Conservation (phyloP, 2,113 vertebrate species). For the Ophthalmolycus amberensis region DNA sequence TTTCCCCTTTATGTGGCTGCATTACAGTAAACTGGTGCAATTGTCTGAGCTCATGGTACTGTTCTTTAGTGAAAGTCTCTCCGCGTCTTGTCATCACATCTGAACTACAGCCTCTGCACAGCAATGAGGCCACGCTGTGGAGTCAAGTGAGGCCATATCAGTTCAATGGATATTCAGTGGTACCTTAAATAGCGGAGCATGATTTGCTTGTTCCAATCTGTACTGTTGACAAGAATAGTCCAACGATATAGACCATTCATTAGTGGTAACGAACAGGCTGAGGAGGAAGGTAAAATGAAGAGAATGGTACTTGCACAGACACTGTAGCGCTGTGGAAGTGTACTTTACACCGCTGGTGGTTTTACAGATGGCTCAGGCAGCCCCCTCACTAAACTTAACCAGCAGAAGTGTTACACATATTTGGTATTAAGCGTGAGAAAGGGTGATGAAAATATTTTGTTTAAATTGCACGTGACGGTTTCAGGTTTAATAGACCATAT, state of each 20-base stretch:
- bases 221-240: background rate
- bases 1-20: background rate
- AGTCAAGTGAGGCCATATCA: background rate
- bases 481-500: background rate
- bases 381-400: conserved; percentile 5
- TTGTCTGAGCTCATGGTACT: background rate
- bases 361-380: conserved; percentile 26
- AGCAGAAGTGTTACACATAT: background rate
- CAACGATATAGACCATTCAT: background rate
- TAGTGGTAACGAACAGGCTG: background rate
- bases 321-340: background rate
- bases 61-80: background rate
- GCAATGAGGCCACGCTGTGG: background rate
- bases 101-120: background rate
- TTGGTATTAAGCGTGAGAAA: background rate
- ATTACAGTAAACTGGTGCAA: background rate
- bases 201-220: background rate
- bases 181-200: background rate
- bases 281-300: background rate
- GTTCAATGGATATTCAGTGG: background rate
- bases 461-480: background rate
- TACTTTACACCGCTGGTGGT: background rate
- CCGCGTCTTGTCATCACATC: background rate
- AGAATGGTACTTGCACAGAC: background rate
- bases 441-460: background rate